phyloP scores from a whole-genome alignment of 2,888 invertebrate genomes.

The Tyria jacobaeae region DNA sequence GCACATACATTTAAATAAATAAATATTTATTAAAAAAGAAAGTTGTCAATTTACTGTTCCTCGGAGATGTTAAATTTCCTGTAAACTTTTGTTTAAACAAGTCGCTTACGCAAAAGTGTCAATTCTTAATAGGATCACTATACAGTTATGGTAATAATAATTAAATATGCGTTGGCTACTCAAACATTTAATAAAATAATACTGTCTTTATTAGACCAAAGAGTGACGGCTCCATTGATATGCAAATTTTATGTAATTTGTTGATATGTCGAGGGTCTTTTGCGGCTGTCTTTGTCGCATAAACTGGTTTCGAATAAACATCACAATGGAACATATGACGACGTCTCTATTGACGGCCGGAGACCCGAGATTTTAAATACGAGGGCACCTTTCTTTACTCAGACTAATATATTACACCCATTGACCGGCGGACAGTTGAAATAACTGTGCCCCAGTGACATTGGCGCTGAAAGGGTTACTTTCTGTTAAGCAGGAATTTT shows the following conservation, averaged over 20 bases:
- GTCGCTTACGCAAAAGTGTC: too few relatives aligned
- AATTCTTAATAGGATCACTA: too few relatives aligned
- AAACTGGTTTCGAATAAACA: slow-evolving; percentile 73
- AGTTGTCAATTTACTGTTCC: neutral
- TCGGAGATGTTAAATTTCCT: neutral
- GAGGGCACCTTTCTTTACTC: slow-evolving; percentile 60
- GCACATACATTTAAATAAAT: too few relatives aligned
- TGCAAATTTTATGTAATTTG: slow-evolving; percentile 85
- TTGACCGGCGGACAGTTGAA: slow-evolving; percentile 73
- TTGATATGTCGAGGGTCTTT: slow-evolving; percentile 84
- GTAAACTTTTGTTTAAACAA: neutral
- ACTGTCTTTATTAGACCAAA: slow-evolving; percentile 71
- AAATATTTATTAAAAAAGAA: too few relatives aligned
- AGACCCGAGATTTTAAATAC: slow-evolving; percentile 60
- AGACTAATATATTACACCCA: slow-evolving; percentile 72
- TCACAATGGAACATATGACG: slow-evolving; percentile 80
- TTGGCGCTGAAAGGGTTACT: slow-evolving; percentile 38
- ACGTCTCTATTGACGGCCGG: slow-evolving; percentile 74
- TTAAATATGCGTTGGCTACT: slow-evolving; percentile 58
- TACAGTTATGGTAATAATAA: slow-evolving; percentile 48
- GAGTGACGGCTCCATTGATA: slow-evolving; percentile 72
- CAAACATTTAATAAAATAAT: slow-evolving; percentile 74
- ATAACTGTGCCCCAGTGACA: slow-evolving; percentile 67
- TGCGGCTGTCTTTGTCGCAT: slow-evolving; percentile 79
- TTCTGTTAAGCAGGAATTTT: slow-evolving; percentile 32